Base-by-base conservation (phyloP, 2,797 vertebrate genomes). In the Triplophysa yarkandensis region DNA sequence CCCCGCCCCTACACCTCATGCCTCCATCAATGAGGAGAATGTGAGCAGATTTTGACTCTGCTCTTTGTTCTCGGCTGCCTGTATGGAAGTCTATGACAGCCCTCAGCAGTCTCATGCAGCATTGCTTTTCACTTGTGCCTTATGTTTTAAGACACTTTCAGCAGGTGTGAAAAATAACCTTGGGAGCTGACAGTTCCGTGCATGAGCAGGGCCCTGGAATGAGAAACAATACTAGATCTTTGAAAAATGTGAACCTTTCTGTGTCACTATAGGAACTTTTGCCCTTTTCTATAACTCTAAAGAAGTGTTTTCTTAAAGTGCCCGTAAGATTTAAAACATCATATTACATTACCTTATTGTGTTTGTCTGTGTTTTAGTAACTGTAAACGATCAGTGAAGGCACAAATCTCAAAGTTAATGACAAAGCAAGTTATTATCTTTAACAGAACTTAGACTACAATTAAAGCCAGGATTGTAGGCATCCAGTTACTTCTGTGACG, bases 21-120 rank as follows among this genome's bases (percentile, higher is more conserved):
- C 50, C 50, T 62, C 68, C 68, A 76, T 82, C 78, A 80, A 19
- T 30, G 14, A 71, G 57, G 65, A 57, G 52, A 14, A 73, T 61
- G 80, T 54, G 67, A 76, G 54, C 36, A 62, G 57, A 71, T 68
- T 66, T 68, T 71, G 68, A 46, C 68, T 65, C 28, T 60, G 21
- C 68, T 70, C 81, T 83, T 83, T 83, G 79, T 81, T 85, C 80
- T 74, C 21, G 9, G 28, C 7, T 68, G 58, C 39, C 69, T 48
- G 61, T 68, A 30, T 78, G 58, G 25, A 66, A 50, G 61, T 50
- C 41, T 54, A 27, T 57, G 78, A 76, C 80, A 81, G 57, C 14
- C 43, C 74, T 65, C 76, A 67, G 54, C 63, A 60, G 57, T 60
- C 57, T 73, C 60, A 32, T 73, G 39, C 58, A 68, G 66, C 50